phyloP scores from a whole-genome alignment of 2,113 vertebrate species.

The Cheirogaleus medius region DNA sequence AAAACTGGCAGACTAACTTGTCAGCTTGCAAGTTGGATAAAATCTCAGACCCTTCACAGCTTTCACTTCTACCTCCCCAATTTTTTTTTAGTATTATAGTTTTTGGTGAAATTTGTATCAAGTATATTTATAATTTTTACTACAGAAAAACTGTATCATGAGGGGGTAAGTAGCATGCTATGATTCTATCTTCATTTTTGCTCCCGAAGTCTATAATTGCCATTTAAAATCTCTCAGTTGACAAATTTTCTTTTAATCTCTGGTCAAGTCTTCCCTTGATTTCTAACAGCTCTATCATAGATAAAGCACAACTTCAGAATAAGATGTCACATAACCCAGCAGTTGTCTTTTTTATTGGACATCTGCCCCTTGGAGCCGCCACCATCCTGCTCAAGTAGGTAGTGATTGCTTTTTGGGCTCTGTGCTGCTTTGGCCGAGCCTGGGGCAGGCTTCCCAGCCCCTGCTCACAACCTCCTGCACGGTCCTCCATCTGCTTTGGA shows the following conservation, averaged over 20 bases:
- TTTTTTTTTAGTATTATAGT: not conserved
- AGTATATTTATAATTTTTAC: conserved; percentile 3
- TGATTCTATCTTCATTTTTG: not conserved
- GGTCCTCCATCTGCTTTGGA: not conserved
- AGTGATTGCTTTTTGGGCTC: not conserved
- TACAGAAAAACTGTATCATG: not conserved
- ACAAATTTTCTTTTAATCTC: not conserved
- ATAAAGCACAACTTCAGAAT: not conserved
- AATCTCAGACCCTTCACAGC: not conserved
- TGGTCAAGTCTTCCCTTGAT: not conserved
- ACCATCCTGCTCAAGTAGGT: not conserved
- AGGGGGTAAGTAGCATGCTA: not conserved
- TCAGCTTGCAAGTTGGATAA: not conserved
- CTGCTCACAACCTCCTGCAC: not conserved
- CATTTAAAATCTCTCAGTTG: not conserved
- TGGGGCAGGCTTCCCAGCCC: not conserved
- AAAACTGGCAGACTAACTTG: not conserved
- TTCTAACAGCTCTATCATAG: not conserved
- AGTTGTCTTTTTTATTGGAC: not conserved
- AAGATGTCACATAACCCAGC: not conserved
- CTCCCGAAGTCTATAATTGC: not conserved
- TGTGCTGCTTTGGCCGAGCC: not conserved
- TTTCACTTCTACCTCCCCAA: not conserved
- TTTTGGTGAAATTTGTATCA: not conserved
- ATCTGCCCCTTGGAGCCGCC: not conserved